Evolutionary conservation across 2,797 vertebrate species (phyloP).

Genomic region (Tinamus major): DNA sequence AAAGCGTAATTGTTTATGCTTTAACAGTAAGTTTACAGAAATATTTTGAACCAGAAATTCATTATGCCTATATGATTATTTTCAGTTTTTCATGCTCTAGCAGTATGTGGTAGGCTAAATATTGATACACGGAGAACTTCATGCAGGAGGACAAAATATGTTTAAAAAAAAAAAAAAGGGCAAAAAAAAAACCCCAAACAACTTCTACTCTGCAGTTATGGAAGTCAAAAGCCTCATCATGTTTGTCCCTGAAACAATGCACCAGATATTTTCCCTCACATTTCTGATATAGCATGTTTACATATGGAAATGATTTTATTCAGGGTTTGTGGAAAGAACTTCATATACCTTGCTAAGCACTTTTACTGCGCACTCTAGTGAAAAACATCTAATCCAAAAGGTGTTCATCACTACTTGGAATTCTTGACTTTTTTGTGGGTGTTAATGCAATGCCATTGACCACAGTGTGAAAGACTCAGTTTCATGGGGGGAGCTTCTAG

Average conservation of each 20-base stretch:
- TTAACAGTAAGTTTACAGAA: neutral
- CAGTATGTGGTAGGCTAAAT: neutral
- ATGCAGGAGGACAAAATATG: neutral
- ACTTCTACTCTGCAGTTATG: neutral
- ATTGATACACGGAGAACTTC: neutral
- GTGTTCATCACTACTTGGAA: neutral
- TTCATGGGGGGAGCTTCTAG: neutral
- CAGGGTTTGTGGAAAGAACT: neutral
- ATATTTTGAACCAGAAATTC: neutral
- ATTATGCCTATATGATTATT: neutral
- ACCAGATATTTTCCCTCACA: neutral
- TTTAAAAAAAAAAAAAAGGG: neutral
- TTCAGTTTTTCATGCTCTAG: neutral
- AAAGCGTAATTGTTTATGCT: neutral
- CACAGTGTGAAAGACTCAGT: neutral
- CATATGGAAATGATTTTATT: neutral
- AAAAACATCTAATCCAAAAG: neutral
- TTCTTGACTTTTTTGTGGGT: neutral
- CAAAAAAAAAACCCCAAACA: neutral
- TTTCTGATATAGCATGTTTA: neutral
- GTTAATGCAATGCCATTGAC: neutral
- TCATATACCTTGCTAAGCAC: neutral
- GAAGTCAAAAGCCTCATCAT: neutral
- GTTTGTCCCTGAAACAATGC: neutral
- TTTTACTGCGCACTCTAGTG: neutral